These are phyloP conservation scores for Macropodus opercularis DNA, from an alignment of 2,797 vertebrate species.

Conservation along the genomic window DNA sequence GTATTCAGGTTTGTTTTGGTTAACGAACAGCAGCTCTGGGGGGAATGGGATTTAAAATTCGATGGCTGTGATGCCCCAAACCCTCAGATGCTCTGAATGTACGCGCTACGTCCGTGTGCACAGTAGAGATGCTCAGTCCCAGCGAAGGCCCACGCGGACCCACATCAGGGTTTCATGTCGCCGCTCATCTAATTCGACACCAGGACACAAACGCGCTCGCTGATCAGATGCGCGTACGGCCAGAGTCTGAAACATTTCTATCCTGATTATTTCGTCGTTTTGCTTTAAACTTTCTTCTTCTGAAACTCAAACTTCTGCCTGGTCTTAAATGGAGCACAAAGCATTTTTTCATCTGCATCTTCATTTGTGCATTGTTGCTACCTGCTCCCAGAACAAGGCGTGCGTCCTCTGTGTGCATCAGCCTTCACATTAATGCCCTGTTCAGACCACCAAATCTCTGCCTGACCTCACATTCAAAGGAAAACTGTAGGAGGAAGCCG, in stretches of 20 bases:
- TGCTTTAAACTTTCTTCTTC: too few species aligned
- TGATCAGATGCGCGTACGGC: too few species aligned
- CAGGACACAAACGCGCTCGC: too few species aligned
- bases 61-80: slow-evolving; percentile 29
- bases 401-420: too few species aligned
- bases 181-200: slow-evolving; percentile 37
- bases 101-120: slow-evolving; percentile 4
- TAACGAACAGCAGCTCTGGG: slow-evolving; percentile 31
- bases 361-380: too few species aligned
- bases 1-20: slow-evolving; percentile 66
- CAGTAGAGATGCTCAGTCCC: slow-evolving; percentile 2
- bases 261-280: too few species aligned
- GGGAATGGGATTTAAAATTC: slow-evolving; percentile 42
- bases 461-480: slow-evolving; percentile 39
- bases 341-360: too few species aligned
- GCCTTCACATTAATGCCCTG: slow-evolving; percentile 31
- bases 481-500: slow-evolving; percentile 19
- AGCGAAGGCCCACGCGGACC: not conserved
- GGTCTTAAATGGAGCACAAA: too few species aligned
- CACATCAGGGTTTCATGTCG: slow-evolving; percentile 29
- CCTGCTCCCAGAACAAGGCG: too few species aligned
- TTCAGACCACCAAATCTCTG: slow-evolving; percentile 27
- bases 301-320: too few species aligned
- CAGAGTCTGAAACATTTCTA: too few species aligned
- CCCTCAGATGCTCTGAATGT: slow-evolving; percentile 3